Evolutionary conservation across 2,888 invertebrate genomes (phyloP).

Genomic region (Diarsia brunnea): DNA sequence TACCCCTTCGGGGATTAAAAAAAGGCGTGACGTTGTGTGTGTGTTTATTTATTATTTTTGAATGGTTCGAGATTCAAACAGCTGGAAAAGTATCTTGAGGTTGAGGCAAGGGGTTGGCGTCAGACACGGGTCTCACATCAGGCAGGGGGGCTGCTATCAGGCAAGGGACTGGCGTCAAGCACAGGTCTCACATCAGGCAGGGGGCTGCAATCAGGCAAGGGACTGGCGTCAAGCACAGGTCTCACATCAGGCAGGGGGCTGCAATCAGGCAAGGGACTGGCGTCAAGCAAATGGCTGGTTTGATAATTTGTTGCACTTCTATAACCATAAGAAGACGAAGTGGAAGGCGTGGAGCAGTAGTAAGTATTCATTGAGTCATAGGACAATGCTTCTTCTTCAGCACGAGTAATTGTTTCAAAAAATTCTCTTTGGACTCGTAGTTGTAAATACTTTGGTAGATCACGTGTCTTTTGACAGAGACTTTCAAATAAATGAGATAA

Average conservation of each 20-base stretch:
- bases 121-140: too few species aligned
- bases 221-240: constrained; percentile 31
- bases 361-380: constrained; percentile 42
- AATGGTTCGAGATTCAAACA: constrained; percentile 43
- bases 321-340: constrained; percentile 34
- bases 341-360: constrained; percentile 38
- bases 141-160: too few species aligned
- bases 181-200: too few species aligned
- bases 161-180: too few species aligned
- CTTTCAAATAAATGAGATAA: constrained; percentile 67
- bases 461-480: constrained; percentile 69
- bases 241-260: constrained; percentile 34
- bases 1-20: constrained; percentile 20
- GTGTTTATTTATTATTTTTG: constrained; percentile 29
- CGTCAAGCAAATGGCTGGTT: constrained; percentile 37
- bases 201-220: too few species aligned
- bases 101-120: constrained; percentile 42
- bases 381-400: constrained; percentile 66
- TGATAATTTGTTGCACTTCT: constrained; percentile 40
- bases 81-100: constrained; percentile 43
- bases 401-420: constrained; percentile 63
- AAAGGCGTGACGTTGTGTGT: constrained; percentile 19
- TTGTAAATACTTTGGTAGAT: constrained; percentile 69
- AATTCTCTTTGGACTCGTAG: constrained; percentile 71
- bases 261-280: constrained; percentile 38